Evolutionary conservation across 2,797 vertebrate species (phyloP).

Genomic region (Nannoperca obscura): DNA sequence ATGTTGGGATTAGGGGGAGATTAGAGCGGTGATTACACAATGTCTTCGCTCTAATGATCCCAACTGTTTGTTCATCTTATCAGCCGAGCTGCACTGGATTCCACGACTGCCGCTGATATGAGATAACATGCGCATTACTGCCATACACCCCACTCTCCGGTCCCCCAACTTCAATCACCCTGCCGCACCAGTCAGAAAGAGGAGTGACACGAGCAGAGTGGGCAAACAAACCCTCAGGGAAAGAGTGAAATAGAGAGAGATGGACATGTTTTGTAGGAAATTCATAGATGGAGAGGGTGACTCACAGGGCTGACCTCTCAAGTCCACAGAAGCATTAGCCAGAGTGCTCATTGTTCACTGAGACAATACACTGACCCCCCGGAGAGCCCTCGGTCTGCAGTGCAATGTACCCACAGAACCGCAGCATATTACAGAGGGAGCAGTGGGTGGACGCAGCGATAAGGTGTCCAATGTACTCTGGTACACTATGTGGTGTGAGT

Average conservation of each 20-base stretch:
- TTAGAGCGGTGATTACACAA: constrained; percentile 89
- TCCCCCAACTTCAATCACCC: constrained; percentile 43
- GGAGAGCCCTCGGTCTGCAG: constrained; percentile 75
- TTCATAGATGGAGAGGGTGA: constrained; percentile 72
- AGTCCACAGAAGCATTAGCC: constrained; percentile 80
- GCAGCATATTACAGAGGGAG: constrained; percentile 78
- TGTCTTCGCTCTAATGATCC: constrained; percentile 90
- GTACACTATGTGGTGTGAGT: constrained; percentile 61
- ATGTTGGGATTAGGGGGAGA: constrained; percentile 87
- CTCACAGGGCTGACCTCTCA: constrained; percentile 73
- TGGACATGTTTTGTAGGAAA: constrained; percentile 69
- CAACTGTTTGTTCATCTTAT: constrained; percentile 90
- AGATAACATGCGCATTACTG: constrained; percentile 81
- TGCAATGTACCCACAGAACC: constrained; percentile 73
- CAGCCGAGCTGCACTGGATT: constrained; percentile 83
- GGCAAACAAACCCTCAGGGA: constrained; percentile 63
- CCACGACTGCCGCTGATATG: constrained; percentile 78
- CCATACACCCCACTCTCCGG: constrained; percentile 36
- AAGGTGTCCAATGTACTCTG: constrained; percentile 74
- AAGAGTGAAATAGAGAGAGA: constrained; percentile 40
- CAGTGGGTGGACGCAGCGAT: constrained; percentile 73
- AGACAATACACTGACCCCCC: constrained; percentile 80
- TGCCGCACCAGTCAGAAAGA: constrained; percentile 52
- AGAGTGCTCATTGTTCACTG: constrained; percentile 80
- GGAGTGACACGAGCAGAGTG: constrained; percentile 46